Conservation (phyloP, 2,888 invertebrate genomes). For the Tryphoninae sp. region DNA sequence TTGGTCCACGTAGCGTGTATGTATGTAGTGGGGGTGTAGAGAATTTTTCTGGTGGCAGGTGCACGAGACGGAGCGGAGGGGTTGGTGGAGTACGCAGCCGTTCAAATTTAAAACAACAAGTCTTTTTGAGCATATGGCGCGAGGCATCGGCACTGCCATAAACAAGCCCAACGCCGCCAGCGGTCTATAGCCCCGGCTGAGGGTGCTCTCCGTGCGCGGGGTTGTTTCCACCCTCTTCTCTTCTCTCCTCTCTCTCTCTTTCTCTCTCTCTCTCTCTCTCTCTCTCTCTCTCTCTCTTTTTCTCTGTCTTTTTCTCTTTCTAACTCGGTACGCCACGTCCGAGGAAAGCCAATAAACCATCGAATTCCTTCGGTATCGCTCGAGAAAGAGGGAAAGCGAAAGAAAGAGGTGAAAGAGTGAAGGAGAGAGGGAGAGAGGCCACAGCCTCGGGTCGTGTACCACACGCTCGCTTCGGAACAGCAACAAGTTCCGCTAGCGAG, state of each 20-base stretch:
- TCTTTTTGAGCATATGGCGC: conserved; percentile 78
- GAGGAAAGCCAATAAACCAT: conserved; percentile 80
- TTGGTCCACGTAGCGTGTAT: not conserved
- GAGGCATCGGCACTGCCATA: conserved; percentile 75
- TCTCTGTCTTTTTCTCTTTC: conserved; percentile 68
- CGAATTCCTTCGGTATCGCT: conserved; percentile 79
- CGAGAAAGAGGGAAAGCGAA: conserved; percentile 33
- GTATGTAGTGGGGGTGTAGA: conserved; percentile 28
- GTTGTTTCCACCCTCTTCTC: conserved; percentile 58
- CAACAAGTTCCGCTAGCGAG: conserved; percentile 75
- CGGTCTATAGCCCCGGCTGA: conserved; percentile 70
- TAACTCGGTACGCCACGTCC: conserved; percentile 73
- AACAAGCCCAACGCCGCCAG: conserved; percentile 74
- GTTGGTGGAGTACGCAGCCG: conserved; percentile 61
- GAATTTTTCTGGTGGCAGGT: conserved; percentile 64
- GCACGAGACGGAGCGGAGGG: conserved; percentile 52
- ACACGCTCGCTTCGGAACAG: conserved; percentile 72
- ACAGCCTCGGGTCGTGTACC: conserved; percentile 68
- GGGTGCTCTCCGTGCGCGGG: conserved; percentile 32
- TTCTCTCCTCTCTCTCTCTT: conserved; percentile 51
- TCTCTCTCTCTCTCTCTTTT: conserved; percentile 45
- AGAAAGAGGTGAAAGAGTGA: not conserved
- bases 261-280: conserved; percentile 55
- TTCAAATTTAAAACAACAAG: conserved; percentile 78
- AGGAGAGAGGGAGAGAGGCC: conserved; percentile 32